These are phyloP conservation scores for Fabriciana adippe DNA, from an alignment of 2,888 invertebrate species.

Conservation along the genomic window DNA sequence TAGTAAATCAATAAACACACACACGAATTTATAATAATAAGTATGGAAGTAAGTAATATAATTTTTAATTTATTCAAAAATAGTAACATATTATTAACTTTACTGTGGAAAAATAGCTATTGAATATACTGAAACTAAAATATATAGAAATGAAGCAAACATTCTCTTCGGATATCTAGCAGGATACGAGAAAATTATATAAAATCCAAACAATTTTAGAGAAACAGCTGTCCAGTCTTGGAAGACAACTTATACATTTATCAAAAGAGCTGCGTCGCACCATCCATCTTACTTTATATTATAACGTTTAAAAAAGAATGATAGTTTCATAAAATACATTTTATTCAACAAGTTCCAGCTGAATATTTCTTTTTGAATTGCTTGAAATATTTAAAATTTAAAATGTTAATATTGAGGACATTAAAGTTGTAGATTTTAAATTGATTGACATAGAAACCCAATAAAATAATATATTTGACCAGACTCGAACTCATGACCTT, in stretches of 20 bases:
- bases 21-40: too few relatives aligned
- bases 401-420: background rate
- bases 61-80: too few relatives aligned
- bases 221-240: conserved; percentile 10
- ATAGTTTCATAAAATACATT: conserved; percentile 5
- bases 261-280: conserved; percentile 13
- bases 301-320: conserved; percentile 12
- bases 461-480: too few relatives aligned
- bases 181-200: background rate
- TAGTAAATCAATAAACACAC: too few relatives aligned
- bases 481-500: too few relatives aligned
- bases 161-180: background rate
- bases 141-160: background rate
- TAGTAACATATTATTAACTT: too few relatives aligned
- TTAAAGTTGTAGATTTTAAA: too few relatives aligned
- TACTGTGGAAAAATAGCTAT: too few relatives aligned
- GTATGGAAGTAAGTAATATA: too few relatives aligned
- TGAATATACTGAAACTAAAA: background rate
- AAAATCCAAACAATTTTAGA: conserved; percentile 7
- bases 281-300: conserved; percentile 21
- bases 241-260: conserved; percentile 15
- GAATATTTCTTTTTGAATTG: background rate
- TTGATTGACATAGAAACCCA: too few relatives aligned
- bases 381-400: background rate
- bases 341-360: conserved; percentile 3